A percentile compares a stretch with the other conserved stretches of the same genome.
Evolutionary conservation across 2,113 vertebrate genomes (phyloP).

Genomic region (Protobothrops flavoviridis): DNA sequence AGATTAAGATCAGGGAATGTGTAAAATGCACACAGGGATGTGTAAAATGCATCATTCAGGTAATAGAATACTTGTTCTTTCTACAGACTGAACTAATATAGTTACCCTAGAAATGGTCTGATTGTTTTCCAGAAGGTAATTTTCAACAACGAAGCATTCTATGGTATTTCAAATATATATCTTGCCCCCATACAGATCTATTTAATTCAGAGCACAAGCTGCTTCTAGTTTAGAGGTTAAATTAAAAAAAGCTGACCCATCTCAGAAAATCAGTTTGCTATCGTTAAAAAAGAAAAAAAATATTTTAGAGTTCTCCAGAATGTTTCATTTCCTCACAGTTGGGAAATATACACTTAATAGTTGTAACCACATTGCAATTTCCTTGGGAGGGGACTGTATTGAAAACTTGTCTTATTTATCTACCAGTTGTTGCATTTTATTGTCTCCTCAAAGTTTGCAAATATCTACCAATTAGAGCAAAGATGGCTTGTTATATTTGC

Average conservation of each 20-base stretch:
- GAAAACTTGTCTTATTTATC: not conserved
- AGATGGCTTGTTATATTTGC: not conserved
- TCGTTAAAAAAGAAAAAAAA: not conserved
- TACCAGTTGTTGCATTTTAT: not conserved
- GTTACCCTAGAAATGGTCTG: not conserved
- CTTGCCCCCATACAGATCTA: not conserved
- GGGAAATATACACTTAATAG: not conserved
- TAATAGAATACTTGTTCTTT: not conserved
- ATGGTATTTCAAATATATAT: not conserved
- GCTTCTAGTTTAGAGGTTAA: not conserved
- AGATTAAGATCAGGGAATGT: too few species aligned
- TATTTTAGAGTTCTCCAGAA: not conserved
- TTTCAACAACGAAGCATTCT: not conserved
- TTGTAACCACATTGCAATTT: not conserved
- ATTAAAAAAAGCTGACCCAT: not conserved
- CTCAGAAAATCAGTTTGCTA: not conserved
- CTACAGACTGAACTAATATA: not conserved
- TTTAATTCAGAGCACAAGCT: not conserved
- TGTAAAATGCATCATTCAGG: not conserved
- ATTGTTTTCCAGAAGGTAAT: not conserved
- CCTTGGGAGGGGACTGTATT: not conserved
- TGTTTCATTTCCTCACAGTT: not conserved
- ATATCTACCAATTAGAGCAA: not conserved
- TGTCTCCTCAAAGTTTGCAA: not conserved
- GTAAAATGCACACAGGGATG: not conserved